A percentile compares a stretch with the other conserved stretches of the same genome.
Conservation (phyloP, 1,140 invertebrate genomes). For the Drosophila pruinosa region DNA sequence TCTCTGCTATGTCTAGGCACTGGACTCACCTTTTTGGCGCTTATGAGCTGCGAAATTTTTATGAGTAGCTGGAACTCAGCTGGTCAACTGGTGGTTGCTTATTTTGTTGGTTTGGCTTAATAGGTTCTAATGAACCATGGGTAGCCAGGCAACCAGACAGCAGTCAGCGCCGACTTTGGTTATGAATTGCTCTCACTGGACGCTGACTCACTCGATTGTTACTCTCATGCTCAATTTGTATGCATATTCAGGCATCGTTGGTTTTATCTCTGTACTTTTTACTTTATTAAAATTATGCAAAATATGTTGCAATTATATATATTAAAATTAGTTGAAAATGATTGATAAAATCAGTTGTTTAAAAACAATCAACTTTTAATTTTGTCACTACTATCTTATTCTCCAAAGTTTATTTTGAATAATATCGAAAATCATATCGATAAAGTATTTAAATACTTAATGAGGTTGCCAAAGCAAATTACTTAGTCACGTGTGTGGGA, state of each 20-base stretch:
- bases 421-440: too few relatives aligned
- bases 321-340: too few relatives aligned
- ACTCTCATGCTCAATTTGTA: neutral
- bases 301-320: too few relatives aligned
- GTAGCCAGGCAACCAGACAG: conserved; percentile 1
- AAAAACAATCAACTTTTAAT: too few relatives aligned
- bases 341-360: too few relatives aligned
- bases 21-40: conserved; percentile 56
- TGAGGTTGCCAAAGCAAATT: conserved; percentile 50
- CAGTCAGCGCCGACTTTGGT: conserved; percentile 31
- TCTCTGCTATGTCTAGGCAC: neutral
- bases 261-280: neutral
- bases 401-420: too few relatives aligned
- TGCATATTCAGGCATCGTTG: neutral
- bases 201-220: conserved; percentile 25
- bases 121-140: conserved; percentile 74
- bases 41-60: conserved; percentile 76
- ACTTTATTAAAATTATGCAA: too few relatives aligned
- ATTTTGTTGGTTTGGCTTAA: conserved; percentile 54
- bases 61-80: conserved; percentile 73
- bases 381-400: too few relatives aligned
- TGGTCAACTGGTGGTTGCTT: conserved; percentile 9
- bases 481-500: conserved; percentile 51
- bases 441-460: conserved; percentile 45
- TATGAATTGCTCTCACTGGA: neutral